Evolutionary conservation across 2,113 vertebrate species (phyloP).

Genomic region (Uropsilus gracilis): DNA sequence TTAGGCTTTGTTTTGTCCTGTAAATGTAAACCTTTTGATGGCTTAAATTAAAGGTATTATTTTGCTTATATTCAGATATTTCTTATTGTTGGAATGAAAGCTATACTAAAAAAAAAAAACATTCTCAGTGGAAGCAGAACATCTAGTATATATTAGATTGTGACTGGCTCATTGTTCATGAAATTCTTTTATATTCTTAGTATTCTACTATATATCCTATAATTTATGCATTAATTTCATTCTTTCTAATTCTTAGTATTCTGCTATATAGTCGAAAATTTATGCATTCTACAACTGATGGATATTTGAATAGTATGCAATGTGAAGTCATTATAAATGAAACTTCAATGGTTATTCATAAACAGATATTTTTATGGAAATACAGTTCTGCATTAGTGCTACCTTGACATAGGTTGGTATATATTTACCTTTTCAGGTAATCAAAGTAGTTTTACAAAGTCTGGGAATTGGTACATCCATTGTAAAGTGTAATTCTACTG

Average conservation of each 20-base stretch:
- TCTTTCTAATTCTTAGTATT: not conserved
- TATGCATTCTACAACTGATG: not conserved
- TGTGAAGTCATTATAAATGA: not conserved
- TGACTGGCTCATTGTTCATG: not conserved
- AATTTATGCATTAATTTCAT: not conserved
- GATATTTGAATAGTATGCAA: not conserved
- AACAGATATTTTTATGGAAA: not conserved
- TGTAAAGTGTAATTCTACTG: not conserved
- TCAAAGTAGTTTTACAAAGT: not conserved
- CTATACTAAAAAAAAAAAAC: too few species aligned
- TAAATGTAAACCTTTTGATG: not conserved
- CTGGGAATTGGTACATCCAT: not conserved
- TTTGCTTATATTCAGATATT: not conserved
- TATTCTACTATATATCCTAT: not conserved
- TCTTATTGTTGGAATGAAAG: not conserved
- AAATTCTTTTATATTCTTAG: not conserved
- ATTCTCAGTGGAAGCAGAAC: not conserved
- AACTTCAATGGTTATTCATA: not conserved
- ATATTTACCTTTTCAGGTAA: not conserved
- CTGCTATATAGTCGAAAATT: not conserved
- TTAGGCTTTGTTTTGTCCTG: not conserved
- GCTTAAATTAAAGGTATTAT: not conserved
- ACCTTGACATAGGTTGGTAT: not conserved
- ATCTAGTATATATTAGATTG: not conserved
- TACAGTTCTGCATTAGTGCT: not conserved